Evolutionary conservation across 2,888 invertebrate species (phyloP), one percentile per base, ranked within the genome.

Genomic region (Trypoxylon attenuatum): DNA sequence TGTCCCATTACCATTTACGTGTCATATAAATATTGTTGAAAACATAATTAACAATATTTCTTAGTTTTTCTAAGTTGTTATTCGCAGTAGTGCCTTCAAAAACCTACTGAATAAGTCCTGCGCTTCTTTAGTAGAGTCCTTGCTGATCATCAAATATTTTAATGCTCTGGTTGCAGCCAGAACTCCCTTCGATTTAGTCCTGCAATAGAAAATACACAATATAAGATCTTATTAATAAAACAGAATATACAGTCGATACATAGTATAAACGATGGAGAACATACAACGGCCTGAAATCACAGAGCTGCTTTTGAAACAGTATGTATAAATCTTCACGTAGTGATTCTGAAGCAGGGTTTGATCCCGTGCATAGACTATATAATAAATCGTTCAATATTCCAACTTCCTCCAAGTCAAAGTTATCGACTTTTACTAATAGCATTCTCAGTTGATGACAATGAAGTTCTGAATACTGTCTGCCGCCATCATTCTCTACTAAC

Each of bases 291-390:
- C 90, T 90, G 2, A 91, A 90, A 82, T 91, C 92, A 1, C 92
- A 91, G 29, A 96, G 88, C 85, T 96, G 94, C 84, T 97, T 97
- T 72, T 93, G 91, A n/a, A 96, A 91, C 15, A 96, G 88, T 89
- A 96, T 96, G 80, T 93, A 92, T 51, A 97, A 90, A 82, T 96
- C 95, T 87, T 94, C 94, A 84, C 93, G 91, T 33, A 95, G 90
- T 2, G 88, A 86, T n/a, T 88, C 86, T 23, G 88, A 78, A 1
- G 87, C 81, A 22, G 89, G 88, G 29, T 87, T 6, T 81, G 87
- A 43, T 84, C 86, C 72, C 81, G 84, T n/a, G 87, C 89, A 87
- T 87, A 96, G 21, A 15, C 90, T 90, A 82, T 95, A 94, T 2
- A 97, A 86, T 71, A 96, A 88, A 82, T 95, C 92, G 90, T 95